phyloP scores from a whole-genome alignment of 2,888 invertebrate genomes.

The Agrotis clavis region DNA sequence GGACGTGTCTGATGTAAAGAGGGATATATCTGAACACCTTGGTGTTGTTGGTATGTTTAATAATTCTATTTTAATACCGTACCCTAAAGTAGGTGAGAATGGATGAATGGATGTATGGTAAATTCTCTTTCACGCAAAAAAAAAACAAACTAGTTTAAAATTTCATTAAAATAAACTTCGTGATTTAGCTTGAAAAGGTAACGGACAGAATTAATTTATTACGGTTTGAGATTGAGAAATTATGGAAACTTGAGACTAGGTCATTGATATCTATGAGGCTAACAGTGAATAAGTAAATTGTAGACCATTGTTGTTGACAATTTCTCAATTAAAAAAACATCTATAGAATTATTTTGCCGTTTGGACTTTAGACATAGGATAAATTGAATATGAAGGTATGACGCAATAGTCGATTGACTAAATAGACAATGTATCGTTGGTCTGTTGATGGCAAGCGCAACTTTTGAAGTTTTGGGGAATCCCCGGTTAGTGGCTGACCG shows the following conservation, averaged over 20 bases:
- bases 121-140: no score
- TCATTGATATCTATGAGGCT: background rate
- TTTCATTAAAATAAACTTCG: no score
- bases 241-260: background rate
- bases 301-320: background rate
- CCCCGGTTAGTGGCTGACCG: background rate
- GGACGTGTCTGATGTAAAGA: conserved; percentile 98
- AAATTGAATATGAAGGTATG: background rate
- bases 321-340: background rate
- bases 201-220: background rate
- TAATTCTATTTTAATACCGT: no score
- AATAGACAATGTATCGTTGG: no score
- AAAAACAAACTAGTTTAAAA: no score
- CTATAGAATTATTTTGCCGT: background rate
- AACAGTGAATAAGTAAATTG: background rate
- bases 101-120: no score
- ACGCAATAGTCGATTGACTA: background rate
- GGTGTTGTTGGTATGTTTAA: conserved; percentile 94
- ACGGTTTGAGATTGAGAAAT: background rate
- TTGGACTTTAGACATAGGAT: conserved; percentile 13
- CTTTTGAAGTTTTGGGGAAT: background rate
- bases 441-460: background rate
- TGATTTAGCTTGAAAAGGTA: no score
- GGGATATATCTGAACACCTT: conserved; percentile 98
- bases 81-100: no score